A percentile compares a stretch with the other conserved stretches of the same genome.
Conservation (phyloP, 2,797 vertebrate genomes). For the Pseudochirops cupreus region DNA sequence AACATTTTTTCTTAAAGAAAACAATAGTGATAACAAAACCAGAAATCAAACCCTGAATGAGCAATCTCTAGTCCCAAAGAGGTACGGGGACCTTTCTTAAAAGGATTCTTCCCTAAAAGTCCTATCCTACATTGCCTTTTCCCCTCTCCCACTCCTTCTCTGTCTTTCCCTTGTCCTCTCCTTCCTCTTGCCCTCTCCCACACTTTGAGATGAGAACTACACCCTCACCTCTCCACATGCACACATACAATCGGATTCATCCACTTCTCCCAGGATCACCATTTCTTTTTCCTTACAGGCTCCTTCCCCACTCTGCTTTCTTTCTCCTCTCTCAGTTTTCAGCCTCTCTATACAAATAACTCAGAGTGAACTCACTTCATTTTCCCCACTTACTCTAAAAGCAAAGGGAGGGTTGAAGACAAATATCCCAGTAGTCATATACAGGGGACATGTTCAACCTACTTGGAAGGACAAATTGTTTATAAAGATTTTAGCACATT, state of each 20-base stretch:
- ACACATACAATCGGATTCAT: background rate
- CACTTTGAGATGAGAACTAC: background rate
- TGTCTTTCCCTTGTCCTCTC: background rate
- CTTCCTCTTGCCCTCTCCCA: background rate
- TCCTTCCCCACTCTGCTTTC: background rate
- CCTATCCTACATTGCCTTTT: background rate
- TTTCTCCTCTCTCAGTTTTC: background rate
- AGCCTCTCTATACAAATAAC: background rate
- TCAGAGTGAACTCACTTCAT: background rate
- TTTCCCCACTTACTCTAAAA: background rate
- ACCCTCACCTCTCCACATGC: background rate
- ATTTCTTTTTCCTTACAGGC: background rate
- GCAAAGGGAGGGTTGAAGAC: background rate
- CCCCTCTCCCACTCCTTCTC: background rate
- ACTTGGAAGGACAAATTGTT: slow-evolving; percentile 32
- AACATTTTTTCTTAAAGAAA: background rate
- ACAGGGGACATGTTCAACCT: background rate
- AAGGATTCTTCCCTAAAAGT: background rate
- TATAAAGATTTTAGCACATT: slow-evolving; percentile 7
- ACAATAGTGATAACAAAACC: background rate
- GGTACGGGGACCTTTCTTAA: background rate
- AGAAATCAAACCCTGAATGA: background rate
- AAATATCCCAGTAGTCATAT: background rate
- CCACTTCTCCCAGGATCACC: background rate
- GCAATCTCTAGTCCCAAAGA: background rate